A percentile compares a stretch with the other conserved stretches of the same genome.
These are phyloP conservation scores for Trichopria drosophilae DNA, from an alignment of 2,888 invertebrate species.

Conservation along the genomic window DNA sequence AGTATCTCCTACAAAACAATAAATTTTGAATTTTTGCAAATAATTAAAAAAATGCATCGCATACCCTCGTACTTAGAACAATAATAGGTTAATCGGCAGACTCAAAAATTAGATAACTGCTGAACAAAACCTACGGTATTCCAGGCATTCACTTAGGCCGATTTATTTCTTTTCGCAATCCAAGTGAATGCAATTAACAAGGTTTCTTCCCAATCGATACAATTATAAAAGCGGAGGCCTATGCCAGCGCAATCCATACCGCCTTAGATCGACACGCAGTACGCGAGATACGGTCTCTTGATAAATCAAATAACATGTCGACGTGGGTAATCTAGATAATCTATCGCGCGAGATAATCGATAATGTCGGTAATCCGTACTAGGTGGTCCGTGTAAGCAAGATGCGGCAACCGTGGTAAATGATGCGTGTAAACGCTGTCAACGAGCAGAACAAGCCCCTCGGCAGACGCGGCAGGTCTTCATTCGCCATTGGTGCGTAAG, in stretches of 20 bases:
- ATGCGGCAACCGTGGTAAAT: slow-evolving; percentile 47
- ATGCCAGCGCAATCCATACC: slow-evolving; percentile 5
- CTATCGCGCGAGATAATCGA: slow-evolving; percentile 56
- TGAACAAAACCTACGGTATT: too few species aligned
- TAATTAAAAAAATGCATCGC: too few species aligned
- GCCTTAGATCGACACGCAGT: background rate
- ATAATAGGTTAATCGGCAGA: too few species aligned
- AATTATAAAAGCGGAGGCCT: slow-evolving; percentile 14
- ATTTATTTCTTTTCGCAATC: slow-evolving; percentile 26
- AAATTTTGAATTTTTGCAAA: too few species aligned
- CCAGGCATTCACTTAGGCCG: too few species aligned
- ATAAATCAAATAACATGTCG: slow-evolving; percentile 55
- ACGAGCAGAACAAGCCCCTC: slow-evolving; percentile 43
- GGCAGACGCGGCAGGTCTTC: slow-evolving; percentile 47
- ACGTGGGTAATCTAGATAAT: slow-evolving; percentile 54
- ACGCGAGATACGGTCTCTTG: slow-evolving; percentile 51
- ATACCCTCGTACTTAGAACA: too few species aligned
- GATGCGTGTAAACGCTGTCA: slow-evolving; percentile 57
- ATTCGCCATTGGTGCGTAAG: slow-evolving; percentile 37
- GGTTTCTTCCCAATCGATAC: slow-evolving; percentile 8
- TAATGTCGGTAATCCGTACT: slow-evolving; percentile 55
- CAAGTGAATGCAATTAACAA: slow-evolving; percentile 28
- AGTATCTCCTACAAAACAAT: too few species aligned
- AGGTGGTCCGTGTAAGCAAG: slow-evolving; percentile 45
- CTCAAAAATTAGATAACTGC: too few species aligned